Evolutionary conservation across 2,888 invertebrate species (phyloP).

Genomic region (Operophtera brumata): DNA sequence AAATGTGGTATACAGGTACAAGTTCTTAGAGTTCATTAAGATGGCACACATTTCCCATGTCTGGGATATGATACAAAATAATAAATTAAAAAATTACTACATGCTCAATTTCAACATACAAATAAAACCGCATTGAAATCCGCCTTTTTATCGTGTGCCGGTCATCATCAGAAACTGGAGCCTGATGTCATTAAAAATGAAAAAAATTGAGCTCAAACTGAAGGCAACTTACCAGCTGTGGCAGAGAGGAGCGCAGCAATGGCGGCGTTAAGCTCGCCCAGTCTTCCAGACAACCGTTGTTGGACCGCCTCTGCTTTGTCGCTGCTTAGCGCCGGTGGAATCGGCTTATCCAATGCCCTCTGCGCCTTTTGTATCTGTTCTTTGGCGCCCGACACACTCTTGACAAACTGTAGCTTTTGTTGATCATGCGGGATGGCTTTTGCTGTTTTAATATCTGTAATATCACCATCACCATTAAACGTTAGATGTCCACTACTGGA

Average conservation of each 20-base stretch:
- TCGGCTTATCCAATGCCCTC: slow-evolving; percentile 27
- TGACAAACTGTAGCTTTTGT: slow-evolving; percentile 30
- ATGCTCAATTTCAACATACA: no score
- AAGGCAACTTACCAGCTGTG: slow-evolving; percentile 35
- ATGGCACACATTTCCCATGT: no score
- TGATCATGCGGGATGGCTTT: slow-evolving; percentile 16
- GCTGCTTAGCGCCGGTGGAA: slow-evolving; percentile 16
- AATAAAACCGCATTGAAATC: no score
- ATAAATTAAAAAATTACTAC: no score
- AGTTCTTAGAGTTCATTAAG: no score
- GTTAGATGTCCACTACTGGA: no score
- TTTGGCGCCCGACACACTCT: slow-evolving; percentile 23
- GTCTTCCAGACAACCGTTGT: slow-evolving; percentile 23
- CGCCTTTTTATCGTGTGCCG: no score
- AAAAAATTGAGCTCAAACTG: no score
- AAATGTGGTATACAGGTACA: no score
- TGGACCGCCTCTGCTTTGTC: slow-evolving; percentile 27
- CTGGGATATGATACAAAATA: no score
- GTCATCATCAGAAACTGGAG: no score
- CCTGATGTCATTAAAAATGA: no score
- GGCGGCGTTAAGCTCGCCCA: slow-evolving; percentile 43
- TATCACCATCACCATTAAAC: not conserved
- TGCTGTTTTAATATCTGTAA: slow-evolving; percentile 1
- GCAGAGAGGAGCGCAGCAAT: slow-evolving; percentile 41
- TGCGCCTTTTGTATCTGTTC: slow-evolving; percentile 24